phyloP scores from a whole-genome alignment of 2,888 invertebrate species.

The Smittia aterrima region DNA sequence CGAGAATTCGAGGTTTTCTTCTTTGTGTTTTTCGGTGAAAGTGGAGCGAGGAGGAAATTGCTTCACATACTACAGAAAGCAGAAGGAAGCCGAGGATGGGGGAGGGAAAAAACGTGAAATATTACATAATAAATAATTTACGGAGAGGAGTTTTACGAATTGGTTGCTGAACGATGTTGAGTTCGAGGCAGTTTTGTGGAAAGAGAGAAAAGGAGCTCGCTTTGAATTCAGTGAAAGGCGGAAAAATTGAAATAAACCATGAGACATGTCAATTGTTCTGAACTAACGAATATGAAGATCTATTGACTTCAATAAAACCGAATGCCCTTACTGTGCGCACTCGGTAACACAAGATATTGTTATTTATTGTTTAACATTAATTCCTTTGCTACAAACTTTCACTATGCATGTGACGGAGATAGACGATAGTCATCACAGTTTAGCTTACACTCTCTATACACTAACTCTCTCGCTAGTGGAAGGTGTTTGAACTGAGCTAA shows the following conservation, averaged over 20 bases:
- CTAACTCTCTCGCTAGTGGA: not conserved
- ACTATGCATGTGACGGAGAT: not conserved
- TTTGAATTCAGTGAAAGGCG: not conserved
- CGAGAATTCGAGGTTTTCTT: conserved; percentile 7
- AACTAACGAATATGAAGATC: conserved; percentile 29
- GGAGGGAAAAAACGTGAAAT: conserved; percentile 36
- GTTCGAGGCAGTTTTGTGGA: conserved; percentile 5
- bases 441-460: not conserved
- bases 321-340: not conserved
- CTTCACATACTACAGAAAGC: conserved; percentile 20
- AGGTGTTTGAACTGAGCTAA: not conserved
- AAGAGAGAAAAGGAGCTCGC: not conserved
- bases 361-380: not conserved
- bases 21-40: not conserved
- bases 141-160: conserved; percentile 23
- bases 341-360: not conserved
- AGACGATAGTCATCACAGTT: not conserved
- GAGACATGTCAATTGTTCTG: conserved; percentile 34
- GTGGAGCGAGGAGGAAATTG: conserved; percentile 32
- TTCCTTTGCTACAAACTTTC: not conserved
- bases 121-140: conserved; percentile 41
- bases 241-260: not conserved
- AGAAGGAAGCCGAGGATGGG: not conserved
- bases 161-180: conserved; percentile 20
- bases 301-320: conserved; percentile 7